phyloP scores from a whole-genome alignment of 2,888 invertebrate species.

The Ceramica pisi region DNA sequence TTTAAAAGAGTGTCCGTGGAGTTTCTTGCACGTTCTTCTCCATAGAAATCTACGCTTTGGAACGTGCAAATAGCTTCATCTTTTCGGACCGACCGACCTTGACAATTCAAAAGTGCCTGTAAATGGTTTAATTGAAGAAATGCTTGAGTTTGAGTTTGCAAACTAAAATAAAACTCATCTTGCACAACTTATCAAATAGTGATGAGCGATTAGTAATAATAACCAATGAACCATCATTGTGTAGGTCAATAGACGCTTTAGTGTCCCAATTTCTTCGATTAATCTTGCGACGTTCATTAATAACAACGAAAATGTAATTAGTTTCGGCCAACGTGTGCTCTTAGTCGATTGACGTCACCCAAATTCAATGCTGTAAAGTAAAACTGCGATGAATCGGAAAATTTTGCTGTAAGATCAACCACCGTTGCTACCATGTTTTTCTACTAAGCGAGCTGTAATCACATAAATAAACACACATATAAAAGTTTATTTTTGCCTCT shows the following conservation, averaged over 20 bases:
- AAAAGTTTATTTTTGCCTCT: slow-evolving; percentile 54
- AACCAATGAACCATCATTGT: slow-evolving; percentile 61
- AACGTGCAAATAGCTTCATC: too few species aligned
- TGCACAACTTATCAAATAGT: slow-evolving; percentile 58
- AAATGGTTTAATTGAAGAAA: too few species aligned
- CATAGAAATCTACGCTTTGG: too few species aligned
- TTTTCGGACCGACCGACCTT: too few species aligned
- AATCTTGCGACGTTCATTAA: slow-evolving; percentile 55
- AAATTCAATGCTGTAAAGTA: slow-evolving; percentile 38
- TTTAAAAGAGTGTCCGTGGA: too few species aligned
- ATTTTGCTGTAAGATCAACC: slow-evolving; percentile 24
- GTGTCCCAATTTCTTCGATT: slow-evolving; percentile 63
- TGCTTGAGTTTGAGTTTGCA: too few species aligned
- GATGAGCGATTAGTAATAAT: slow-evolving; percentile 63
- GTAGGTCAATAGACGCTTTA: slow-evolving; percentile 63
- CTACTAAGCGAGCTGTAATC: slow-evolving; percentile 46
- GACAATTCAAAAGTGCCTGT: too few species aligned
- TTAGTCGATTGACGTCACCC: slow-evolving; percentile 51
- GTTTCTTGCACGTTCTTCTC: too few species aligned
- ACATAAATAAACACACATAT: slow-evolving; percentile 57
- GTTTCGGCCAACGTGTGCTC: slow-evolving; percentile 39
- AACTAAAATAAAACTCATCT: slow-evolving; percentile 34
- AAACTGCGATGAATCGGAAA: slow-evolving; percentile 44
- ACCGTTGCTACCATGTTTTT: slow-evolving; percentile 38
- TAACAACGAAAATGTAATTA: slow-evolving; percentile 48